Conservation (phyloP, 2,113 vertebrate species). For the Chascanopsetta lugubris region DNA sequence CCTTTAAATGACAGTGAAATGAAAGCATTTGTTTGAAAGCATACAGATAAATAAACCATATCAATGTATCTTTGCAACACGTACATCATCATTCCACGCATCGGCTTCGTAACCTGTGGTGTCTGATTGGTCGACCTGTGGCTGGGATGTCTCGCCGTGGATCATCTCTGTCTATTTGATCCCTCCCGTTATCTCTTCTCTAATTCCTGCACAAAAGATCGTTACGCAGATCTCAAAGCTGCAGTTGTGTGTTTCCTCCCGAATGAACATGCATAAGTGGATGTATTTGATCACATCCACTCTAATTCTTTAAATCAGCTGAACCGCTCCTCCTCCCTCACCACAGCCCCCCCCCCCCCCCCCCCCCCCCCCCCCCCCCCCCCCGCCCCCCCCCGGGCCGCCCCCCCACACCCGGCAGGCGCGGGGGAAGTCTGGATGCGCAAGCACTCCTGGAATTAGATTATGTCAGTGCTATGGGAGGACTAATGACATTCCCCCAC, state of each 20-base stretch:
- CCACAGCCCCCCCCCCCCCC: not conserved
- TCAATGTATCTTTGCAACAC: not conserved
- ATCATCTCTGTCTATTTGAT: not conserved
- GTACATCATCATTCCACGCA: not conserved
- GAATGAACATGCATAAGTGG: not conserved
- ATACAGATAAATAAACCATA: not conserved
- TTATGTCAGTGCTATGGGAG: constrained; percentile 10
- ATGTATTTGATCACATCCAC: not conserved
- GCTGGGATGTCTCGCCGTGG: no score
- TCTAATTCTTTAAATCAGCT: not conserved
- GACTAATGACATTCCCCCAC: constrained; percentile 31
- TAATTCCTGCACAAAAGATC: not conserved
- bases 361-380: not conserved
- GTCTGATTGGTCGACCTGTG: no score
- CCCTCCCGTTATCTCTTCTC: not conserved
- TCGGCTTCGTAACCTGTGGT: no score
- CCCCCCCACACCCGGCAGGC: no score
- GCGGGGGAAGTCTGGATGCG: not conserved
- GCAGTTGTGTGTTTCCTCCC: not conserved
- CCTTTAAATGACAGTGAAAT: not conserved
- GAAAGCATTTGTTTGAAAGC: not conserved
- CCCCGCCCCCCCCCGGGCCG: not conserved
- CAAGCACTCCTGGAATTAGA: not conserved
- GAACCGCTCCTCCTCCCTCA: not conserved
- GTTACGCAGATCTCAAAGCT: not conserved